Evolutionary conservation across 2,113 vertebrate species (phyloP), one percentile per base, ranked within the genome.

Genomic region (Geococcyx californianus): DNA sequence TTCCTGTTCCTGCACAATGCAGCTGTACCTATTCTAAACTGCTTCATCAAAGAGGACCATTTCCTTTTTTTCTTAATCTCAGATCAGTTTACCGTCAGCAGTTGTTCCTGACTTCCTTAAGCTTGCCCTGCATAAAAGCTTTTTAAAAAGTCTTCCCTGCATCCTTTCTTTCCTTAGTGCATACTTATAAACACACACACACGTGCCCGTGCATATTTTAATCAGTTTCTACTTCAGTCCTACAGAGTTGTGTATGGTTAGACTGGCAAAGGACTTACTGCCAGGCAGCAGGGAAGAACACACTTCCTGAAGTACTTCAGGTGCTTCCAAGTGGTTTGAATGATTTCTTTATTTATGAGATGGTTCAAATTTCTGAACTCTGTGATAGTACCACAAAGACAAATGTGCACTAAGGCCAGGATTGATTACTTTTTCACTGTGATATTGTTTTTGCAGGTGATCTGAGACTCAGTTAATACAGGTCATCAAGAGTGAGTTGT

Each of bases 11-110:
- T 89, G 86, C 64, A 54, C 49, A 84, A 14, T 87, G 58, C 87
- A 91, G 73, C 84, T 97, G 89, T 89, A 96, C 78, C 69, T 91
- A 78, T 94, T 93, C 90, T 97, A 80, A 95, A 84, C 77, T 67
- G 23, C 62, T 92, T 72, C 87, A 90, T 94, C 90, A 93, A 90
- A 96, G 70, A 40, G 33, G 23, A 63, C 63, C 31, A 49, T 94
- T 97, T 97, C 95, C 89, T 89, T 84, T 93, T 84, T 74, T 80
- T 38, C 47, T 74, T 81, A 81, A 89, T 95, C 87, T 95, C 64
- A 56, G 36, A 91, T 94, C 69, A 86, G 36, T 95, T 95, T 95
- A 96, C 59, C 1, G 1, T 82, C 66, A 88, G 38, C 66, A 51
- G 38, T 94, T 94, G 64, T 81, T 73, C 62, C 67, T 31, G 64